phyloP scores from a whole-genome alignment of 2,888 invertebrate genomes.

The Odontothrips loti region DNA sequence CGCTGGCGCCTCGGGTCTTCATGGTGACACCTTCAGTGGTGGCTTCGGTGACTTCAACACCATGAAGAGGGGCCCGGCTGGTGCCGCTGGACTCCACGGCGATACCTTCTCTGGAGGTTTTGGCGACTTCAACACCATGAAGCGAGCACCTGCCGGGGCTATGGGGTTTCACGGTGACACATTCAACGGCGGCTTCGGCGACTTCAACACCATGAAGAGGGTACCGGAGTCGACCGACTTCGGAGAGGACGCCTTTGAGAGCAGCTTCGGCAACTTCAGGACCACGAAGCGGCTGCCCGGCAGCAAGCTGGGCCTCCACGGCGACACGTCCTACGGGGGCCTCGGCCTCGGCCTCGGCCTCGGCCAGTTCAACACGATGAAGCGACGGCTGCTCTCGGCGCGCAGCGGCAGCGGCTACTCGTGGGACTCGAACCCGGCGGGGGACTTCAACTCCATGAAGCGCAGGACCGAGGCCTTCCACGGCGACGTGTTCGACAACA shows the following conservation, averaged over 20 bases:
- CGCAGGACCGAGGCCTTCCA: slow-evolving; percentile 43
- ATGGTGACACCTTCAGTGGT: slow-evolving; percentile 43
- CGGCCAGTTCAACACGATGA: slow-evolving; percentile 43
- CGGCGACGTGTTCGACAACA: slow-evolving; percentile 42
- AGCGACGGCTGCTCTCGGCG: slow-evolving; percentile 39
- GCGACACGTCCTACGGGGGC: slow-evolving; percentile 42
- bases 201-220: slow-evolving; percentile 39
- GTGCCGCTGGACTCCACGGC: slow-evolving; percentile 42
- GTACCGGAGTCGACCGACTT: slow-evolving; percentile 42
- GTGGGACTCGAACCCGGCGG: slow-evolving; percentile 43
- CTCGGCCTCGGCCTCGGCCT: slow-evolving; percentile 44
- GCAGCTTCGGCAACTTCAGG: slow-evolving; percentile 44
- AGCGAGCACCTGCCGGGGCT: slow-evolving; percentile 41
- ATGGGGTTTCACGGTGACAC: slow-evolving; percentile 43
- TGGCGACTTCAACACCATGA: slow-evolving; percentile 42
- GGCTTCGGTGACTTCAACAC: slow-evolving; percentile 44
- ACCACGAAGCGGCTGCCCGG: slow-evolving; percentile 41
- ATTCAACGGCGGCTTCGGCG: slow-evolving; percentile 40
- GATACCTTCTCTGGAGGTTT: slow-evolving; percentile 42
- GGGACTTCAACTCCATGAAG: slow-evolving; percentile 43
- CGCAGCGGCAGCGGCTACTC: slow-evolving; percentile 43
- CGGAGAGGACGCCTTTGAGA: slow-evolving; percentile 44
- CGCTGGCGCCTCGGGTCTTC: slow-evolving; percentile 41
- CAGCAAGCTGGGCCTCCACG: slow-evolving; percentile 43
- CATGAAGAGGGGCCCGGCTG: slow-evolving; percentile 41